Evolutionary conservation across 2,888 invertebrate genomes (phyloP), one percentile per base, ranked within the genome.

Genomic region (Meteorus colon): DNA sequence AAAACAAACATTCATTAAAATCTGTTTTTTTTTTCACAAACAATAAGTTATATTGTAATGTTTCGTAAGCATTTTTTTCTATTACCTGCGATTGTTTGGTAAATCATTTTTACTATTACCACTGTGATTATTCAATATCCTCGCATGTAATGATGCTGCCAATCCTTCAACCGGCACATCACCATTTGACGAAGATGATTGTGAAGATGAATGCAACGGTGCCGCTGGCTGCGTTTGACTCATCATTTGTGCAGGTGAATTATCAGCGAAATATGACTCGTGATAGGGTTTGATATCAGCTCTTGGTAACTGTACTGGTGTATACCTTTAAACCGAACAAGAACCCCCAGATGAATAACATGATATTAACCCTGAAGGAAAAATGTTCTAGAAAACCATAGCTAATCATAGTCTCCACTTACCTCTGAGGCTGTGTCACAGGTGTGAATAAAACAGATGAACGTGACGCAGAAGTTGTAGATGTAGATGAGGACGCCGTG

Each of bases 91-190:
- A 55, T 29, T 62, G 67, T 71, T 75, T 5, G 68, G 19, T 69
- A 84, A 78, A 45, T 90, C 89, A 14, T 81, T 82, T 83, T 89
- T 90, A n/a, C 73, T 80, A 77, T 92, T 90, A 92, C 73, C 81
- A 77, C 92, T 90, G 92, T 93, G 90, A 90, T 92, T 89, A 90
- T 93, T 82, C 91, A 96, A 91, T 81, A 96, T 95, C 82, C 96
- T 92, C 77, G 95, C 95, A 87, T 96, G 96, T 79, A 96, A 90
- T 74, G 95, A 95, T 70, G 96, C 96, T 31, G 96, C 96, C 77
- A 96, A 89, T 77, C 96, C 96, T 93, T 92, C 92, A 6, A 91
- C 87, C 1, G 90, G 90, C 70, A 88, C 82, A 74, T 87, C 84
- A 69, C 88, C 87, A 14, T 88, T 87, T 51, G 88, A 88, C n/a